Percentiles rank a stretch among this genome's conserved stretches.
Conservation (phyloP, 2,113 vertebrate genomes). For the Otus sunia region DNA sequence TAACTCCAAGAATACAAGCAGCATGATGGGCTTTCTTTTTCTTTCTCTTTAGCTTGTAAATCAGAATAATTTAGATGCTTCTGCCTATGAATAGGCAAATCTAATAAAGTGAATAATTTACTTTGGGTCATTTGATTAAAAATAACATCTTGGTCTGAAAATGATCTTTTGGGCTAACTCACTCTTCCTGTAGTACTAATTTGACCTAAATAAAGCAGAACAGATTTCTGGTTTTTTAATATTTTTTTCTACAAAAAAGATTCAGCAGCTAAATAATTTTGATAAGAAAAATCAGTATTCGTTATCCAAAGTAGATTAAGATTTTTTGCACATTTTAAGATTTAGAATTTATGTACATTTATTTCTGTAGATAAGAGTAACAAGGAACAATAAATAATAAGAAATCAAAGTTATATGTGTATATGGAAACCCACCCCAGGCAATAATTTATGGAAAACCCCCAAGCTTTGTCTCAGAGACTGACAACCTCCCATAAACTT, state of each 20-base stretch:
- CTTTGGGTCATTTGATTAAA: background rate
- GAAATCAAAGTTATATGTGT: background rate
- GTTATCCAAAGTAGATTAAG: background rate
- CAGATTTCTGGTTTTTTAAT: background rate
- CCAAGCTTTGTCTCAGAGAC: background rate
- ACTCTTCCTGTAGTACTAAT: background rate
- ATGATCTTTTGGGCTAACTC: background rate
- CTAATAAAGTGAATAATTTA: background rate
- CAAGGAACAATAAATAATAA: background rate
- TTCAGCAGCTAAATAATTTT: background rate
- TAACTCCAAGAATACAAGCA: background rate
- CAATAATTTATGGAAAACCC: background rate
- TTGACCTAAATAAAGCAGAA: background rate
- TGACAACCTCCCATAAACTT: background rate
- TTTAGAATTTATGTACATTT: background rate
- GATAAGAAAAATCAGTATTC: background rate
- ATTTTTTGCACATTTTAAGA: background rate
- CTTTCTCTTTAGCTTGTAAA: background rate
- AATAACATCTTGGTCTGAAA: background rate
- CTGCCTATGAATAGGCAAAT: background rate
- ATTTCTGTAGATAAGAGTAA: background rate
- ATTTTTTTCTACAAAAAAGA: background rate
- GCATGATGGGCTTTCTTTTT: background rate
- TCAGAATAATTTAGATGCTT: background rate
- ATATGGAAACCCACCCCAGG: background rate